Evolutionary conservation across 2,113 vertebrate species (phyloP).

Genomic region (Phyllostomus discolor): DNA sequence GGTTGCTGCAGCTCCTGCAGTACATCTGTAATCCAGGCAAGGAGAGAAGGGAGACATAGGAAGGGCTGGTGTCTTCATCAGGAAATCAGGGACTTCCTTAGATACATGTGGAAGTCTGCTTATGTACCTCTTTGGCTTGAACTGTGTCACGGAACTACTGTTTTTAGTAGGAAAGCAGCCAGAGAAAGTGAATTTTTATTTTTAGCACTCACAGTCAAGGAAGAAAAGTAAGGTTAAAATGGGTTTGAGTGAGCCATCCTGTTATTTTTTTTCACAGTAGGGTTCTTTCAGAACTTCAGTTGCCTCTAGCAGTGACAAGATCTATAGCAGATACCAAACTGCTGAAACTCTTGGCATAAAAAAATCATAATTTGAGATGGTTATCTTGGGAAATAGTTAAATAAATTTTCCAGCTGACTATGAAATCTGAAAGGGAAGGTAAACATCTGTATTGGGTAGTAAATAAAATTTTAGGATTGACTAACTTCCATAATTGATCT

Average conservation of each 20-base stretch:
- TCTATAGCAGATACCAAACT: conserved; percentile 13
- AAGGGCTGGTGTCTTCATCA: neutral
- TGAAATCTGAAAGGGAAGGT: conserved; percentile 5
- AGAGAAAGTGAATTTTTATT: neutral
- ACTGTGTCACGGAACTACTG: neutral
- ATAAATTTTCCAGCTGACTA: conserved; percentile 23
- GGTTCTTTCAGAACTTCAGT: neutral
- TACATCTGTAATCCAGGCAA: neutral
- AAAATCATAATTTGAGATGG: neutral
- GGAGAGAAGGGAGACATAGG: neutral
- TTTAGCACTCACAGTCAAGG: neutral
- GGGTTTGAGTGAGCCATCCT: neutral
- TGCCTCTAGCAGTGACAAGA: neutral
- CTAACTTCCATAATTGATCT: conserved; percentile 22
- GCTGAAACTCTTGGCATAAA: neutral
- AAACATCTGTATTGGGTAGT: conserved; percentile 26
- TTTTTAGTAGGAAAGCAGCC: neutral
- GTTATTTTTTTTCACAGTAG: neutral
- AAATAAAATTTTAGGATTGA: conserved; percentile 48
- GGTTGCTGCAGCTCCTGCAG: neutral
- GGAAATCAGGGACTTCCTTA: neutral
- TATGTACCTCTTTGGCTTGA: neutral
- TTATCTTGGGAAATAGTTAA: conserved; percentile 6
- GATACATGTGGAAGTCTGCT: neutral
- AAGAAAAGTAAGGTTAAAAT: neutral